Base-by-base conservation (phyloP, 2,113 vertebrate genomes). In the Corythornis madagascariensis region DNA sequence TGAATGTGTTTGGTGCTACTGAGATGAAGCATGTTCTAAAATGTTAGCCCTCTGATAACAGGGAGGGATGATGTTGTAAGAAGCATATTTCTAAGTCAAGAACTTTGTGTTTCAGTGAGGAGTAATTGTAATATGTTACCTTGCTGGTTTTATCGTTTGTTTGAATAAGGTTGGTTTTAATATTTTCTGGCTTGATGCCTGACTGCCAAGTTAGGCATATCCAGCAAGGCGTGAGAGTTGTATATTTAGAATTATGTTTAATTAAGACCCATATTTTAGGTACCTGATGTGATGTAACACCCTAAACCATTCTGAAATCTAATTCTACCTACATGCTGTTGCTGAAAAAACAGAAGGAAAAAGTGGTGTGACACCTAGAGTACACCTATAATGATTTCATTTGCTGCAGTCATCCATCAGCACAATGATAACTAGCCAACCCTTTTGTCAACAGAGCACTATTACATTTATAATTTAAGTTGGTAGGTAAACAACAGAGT, bases 401-500 rank as follows among this genome's bases (percentile, higher is more conserved):
- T 95, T 89, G 29, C 52, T 81, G 35, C 56, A 66, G 35, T 43
- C 64, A 95, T 93, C 75, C 69, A 45, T 94, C 82, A 96, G 43
- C 59, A 76, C 85, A 91, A 89, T 2, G 9, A 82, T 89, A 83
- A 83, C 84, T 73, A 90, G 57, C 67, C 89, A 89, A 48, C 64
- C 29, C 47, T 83, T 94, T 80, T 94, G 89, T 95, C 87, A 96
- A 91, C 84, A 89, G 40, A 94, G n/a, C 87, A 67, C 43, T 89
- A 87, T 90, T 80, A 70, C 85, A 87, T 92, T 80, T 76, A 83
- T 92, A 91, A 85, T 67, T 92, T 93, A 74, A 56, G 52, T 48
- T 92, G 40, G 67, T 89, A 67, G 48, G 87, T 92, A 95, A 94
- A 94, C 78, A 86, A 69, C 86, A 48, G 75, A 95, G 72, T 93